A percentile compares a stretch with the other conserved stretches of the same genome.
Conservation (phyloP, 1,140 invertebrate species). For the Pararge aegeria region DNA sequence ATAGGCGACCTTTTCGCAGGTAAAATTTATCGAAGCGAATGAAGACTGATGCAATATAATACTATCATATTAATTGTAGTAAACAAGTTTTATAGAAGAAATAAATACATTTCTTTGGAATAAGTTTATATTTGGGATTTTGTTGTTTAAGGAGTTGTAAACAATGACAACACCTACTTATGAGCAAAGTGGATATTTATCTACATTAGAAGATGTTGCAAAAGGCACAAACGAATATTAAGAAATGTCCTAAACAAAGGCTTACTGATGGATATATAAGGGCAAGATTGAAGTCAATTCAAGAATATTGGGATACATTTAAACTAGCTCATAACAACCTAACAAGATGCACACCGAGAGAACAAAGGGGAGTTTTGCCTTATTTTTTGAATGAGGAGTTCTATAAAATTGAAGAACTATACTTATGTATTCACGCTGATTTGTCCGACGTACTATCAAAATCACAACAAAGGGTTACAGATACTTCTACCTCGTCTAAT, state of each 20-base stretch:
- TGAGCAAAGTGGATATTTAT: conserved; percentile 4
- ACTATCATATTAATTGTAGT: no score
- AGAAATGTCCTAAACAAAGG: conserved; percentile 33
- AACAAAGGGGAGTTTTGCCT: conserved; percentile 20
- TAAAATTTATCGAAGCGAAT: no score
- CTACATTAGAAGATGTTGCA: conserved; percentile 14
- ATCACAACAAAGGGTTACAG: not conserved
- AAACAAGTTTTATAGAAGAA: no score
- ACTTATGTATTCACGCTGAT: conserved; percentile 17
- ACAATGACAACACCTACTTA: not conserved
- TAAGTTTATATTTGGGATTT: no score
- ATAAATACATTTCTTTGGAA: no score
- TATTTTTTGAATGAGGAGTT: conserved; percentile 39
- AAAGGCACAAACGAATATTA: conserved; percentile 24
- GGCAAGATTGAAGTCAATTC: conserved; percentile 23
- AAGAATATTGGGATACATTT: conserved; percentile 36
- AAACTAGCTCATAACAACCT: conserved; percentile 25
- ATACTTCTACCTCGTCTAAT: not conserved
- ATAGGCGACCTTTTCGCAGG: no score
- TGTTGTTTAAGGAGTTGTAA: no score
- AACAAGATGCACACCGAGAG: conserved; percentile 26
- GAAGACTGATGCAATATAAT: no score
- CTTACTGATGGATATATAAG: conserved; percentile 33
- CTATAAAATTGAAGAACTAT: conserved; percentile 30
- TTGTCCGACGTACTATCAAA: not conserved